Conservation (phyloP, 2,888 invertebrate genomes). For the Torymus tubicola region DNA sequence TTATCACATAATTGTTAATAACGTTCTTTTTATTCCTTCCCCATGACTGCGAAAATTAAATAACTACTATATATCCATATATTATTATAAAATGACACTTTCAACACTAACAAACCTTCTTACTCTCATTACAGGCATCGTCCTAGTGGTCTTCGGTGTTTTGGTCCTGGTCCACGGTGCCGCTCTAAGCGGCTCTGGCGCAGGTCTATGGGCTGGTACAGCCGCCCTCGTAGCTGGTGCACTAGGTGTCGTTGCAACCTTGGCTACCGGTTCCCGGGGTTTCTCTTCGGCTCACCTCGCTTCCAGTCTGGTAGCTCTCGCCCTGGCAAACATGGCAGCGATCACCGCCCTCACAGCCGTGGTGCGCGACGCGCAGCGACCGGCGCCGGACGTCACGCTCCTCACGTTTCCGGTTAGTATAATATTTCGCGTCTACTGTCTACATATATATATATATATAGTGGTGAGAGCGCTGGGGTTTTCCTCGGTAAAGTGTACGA, state of each 20-base stretch:
- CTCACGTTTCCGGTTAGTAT: slow-evolving; percentile 68
- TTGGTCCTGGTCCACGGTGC: slow-evolving; percentile 82
- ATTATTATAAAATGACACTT: background rate
- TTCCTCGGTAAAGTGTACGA: no score
- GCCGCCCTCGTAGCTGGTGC: slow-evolving; percentile 81
- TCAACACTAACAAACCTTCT: no score
- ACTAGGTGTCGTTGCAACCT: slow-evolving; percentile 80
- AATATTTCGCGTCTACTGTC: no score
- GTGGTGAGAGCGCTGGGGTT: no score
- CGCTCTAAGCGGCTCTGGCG: slow-evolving; percentile 79
- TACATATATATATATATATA: no score
- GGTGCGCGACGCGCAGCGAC: slow-evolving; percentile 79
- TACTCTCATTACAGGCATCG: slow-evolving; percentile 76
- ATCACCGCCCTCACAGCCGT: slow-evolving; percentile 77
- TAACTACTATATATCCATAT: background rate
- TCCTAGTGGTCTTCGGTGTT: slow-evolving; percentile 82
- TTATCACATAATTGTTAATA: no score
- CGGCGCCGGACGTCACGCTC: slow-evolving; percentile 67
- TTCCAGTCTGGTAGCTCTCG: slow-evolving; percentile 77
- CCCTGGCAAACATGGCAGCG: slow-evolving; percentile 73
- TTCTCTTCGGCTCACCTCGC: slow-evolving; percentile 81
- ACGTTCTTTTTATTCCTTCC: no score
- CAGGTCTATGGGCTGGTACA: slow-evolving; percentile 84
- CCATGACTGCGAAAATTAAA: background rate
- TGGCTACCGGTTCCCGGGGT: slow-evolving; percentile 66